Evolutionary conservation across 2,888 invertebrate genomes (phyloP), one percentile per base, ranked within the genome.

Genomic region (Achlya flavicornis): DNA sequence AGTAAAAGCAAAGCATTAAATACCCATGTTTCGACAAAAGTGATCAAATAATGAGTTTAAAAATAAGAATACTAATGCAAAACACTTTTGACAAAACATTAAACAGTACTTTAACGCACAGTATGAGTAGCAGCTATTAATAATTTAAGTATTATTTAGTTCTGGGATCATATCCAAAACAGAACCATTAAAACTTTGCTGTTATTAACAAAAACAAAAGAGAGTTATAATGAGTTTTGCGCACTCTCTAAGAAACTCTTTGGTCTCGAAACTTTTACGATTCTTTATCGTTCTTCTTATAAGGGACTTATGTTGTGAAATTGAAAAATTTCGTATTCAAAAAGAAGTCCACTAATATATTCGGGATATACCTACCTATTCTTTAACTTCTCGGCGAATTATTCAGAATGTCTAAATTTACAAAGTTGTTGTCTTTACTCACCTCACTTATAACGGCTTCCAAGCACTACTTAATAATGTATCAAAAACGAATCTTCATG

Each of bases 121-220:
- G 41, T 4, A 11, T 41, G 12, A 12, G 41, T 41, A 41, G 19
- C 2, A 53, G 10, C 53, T 53, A 53, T 19, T 19, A 38, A 61
- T 26, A 61, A 57, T 41, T 61, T 57, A 67, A 43, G 66, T 66
- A 65, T 64, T 66, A 67, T 65, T 64, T 64, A 62, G 62, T 64
- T 53, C n/a, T 58, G 58, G 61, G 63, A 68, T 68, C 67, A 67
- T 64, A 68, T 71, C 65, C 68, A 67, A 71, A 78, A 73, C 72
- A 73, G 61, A 69, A 61, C 77, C 73, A 80, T 79, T 79, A 80
- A 74, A 80, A 80, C 67, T 81, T 79, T 69, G 69, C 67, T 72
- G 66, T 68, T 66, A 72, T 72, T 73, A 73, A 72, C 70, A 64
- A 78, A 77, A 79, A 80, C 77, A 77, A 77, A 78, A 72, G 57